Base-by-base conservation (phyloP, 1,140 invertebrate genomes). In the Hyphantria cunea region DNA sequence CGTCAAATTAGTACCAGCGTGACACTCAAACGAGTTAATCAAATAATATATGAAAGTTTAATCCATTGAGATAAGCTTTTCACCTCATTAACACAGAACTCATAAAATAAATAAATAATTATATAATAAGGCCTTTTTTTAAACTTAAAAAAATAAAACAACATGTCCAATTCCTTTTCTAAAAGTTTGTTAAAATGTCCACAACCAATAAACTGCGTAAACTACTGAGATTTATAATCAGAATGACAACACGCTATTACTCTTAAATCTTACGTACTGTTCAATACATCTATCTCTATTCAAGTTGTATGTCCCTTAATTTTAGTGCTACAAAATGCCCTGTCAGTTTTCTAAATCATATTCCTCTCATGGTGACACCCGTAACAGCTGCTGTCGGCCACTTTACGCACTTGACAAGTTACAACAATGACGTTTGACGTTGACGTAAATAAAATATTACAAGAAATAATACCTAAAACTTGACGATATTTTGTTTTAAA, bases 381-480 rank as follows among this genome's bases (percentile, higher is more conserved):
- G 41, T 44, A 13, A 12, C 41, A 37, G 34, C 34, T 37, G 8
- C 34, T 37, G 34, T 37, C 34, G 11, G 41, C 41, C 41, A 13
- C 14, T 6, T 32, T 8, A 34, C 54, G 53, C 51, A n/a, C 54
- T 56, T 59, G 47, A 41, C 56, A 49, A 31, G 31, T 39, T 31
- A 37, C 32, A 3, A 58, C 55, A 58, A 44, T 11, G 45, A 25
- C 6, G 25, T 11, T 8, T 10, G 11, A 25, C 47, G 14, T 60
- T 60, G 48, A 51, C 48, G 10, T 37, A 51, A 58, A 58, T 49
- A 11, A 51, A 60, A 60, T 6, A 37, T 60, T 42, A 17, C 47
- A 10, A 70, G 72, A 78, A 74, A 76, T 64, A 64, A 73, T 72
- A 65, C 50, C 56, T 31, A 54, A 66, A 53, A 63, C 47, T 55